These are phyloP conservation scores for Pantherophis guttatus DNA, from an alignment of 2,113 vertebrate species.

Conservation along the genomic window DNA sequence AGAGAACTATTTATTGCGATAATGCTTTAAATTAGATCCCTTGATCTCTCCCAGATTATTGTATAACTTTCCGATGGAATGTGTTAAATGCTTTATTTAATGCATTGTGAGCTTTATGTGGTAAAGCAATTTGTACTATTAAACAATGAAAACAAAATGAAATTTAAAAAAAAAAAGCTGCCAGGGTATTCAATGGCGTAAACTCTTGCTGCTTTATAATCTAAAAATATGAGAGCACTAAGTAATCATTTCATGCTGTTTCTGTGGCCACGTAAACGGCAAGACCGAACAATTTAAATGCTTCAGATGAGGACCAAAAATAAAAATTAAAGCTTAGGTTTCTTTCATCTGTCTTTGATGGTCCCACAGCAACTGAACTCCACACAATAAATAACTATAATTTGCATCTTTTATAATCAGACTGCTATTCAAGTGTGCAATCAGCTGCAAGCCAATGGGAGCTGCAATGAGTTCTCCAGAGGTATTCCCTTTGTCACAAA, in stretches of 20 bases:
- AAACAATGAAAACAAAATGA: constrained; percentile 35
- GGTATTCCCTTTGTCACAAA: constrained; percentile 20
- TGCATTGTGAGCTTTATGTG: constrained; percentile 46
- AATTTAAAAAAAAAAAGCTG: neutral
- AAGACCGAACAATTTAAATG: constrained; percentile 37
- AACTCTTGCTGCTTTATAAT: constrained; percentile 54
- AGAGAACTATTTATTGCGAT: constrained; percentile 59
- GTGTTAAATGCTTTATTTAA: constrained; percentile 54
- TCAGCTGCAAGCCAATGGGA: constrained; percentile 47
- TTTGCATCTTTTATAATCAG: constrained; percentile 52
- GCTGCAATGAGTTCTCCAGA: neutral
- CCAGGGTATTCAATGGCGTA: constrained; percentile 48
- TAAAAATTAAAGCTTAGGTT: constrained; percentile 36
- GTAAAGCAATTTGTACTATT: constrained; percentile 53
- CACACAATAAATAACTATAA: constrained; percentile 57
- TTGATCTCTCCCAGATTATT: constrained; percentile 50
- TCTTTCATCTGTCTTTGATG: constrained; percentile 46
- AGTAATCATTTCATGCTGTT: constrained; percentile 55
- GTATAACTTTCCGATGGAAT: constrained; percentile 46
- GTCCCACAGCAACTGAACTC: constrained; percentile 50
- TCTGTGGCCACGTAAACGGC: constrained; percentile 37
- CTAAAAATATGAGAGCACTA: constrained; percentile 53
- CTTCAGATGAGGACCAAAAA: constrained; percentile 48
- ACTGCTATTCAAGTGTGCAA: constrained; percentile 26
- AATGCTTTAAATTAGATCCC: constrained; percentile 62